These are phyloP conservation scores for Todiramphus chloris DNA, from an alignment of 2,113 vertebrate species.

Conservation along the genomic window DNA sequence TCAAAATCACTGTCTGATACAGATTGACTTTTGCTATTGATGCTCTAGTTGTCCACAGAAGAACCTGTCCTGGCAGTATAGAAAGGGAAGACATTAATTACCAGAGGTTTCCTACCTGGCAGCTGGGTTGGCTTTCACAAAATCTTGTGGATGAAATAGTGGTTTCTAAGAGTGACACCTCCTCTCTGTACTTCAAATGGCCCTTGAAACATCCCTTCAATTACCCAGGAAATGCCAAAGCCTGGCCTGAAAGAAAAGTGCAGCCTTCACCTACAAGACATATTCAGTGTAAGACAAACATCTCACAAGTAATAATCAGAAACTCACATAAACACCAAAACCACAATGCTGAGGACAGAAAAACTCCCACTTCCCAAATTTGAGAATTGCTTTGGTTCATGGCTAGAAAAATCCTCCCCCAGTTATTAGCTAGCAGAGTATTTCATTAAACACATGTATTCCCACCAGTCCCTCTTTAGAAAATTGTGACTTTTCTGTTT, in stretches of 20 bases:
- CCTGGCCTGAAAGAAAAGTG: background rate
- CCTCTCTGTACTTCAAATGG: background rate
- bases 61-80: accelerated
- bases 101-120: background rate
- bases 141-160: background rate
- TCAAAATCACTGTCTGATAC: background rate
- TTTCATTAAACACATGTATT: background rate
- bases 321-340: background rate
- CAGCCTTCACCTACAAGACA: background rate
- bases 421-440: background rate
- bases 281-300: background rate
- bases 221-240: background rate
- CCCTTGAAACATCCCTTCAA: background rate
- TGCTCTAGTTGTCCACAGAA: background rate
- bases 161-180: background rate
- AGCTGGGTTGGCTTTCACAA: background rate
- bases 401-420: background rate
- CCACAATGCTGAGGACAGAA: background rate
- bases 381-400: background rate
- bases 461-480: background rate
- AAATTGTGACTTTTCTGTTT: background rate
- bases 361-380: background rate
- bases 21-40: background rate
- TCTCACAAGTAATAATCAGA: background rate
- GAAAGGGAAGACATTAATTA: background rate